phyloP scores from a whole-genome alignment of 2,888 invertebrate species.

The Xestia ashworthii region DNA sequence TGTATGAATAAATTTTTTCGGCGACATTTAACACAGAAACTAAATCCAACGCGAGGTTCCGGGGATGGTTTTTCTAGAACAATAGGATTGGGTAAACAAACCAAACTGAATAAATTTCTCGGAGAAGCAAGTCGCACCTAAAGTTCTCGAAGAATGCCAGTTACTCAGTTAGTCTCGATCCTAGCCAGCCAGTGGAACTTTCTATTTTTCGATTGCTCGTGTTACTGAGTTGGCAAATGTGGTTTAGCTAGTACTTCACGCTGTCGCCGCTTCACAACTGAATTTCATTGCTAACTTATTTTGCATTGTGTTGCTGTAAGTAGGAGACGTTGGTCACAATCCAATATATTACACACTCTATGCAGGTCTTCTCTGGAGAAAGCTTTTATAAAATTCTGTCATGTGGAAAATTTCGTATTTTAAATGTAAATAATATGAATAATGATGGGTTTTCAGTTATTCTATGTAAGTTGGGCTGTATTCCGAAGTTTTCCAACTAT shows the following conservation, averaged over 20 bases:
- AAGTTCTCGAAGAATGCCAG: conserved; percentile 87
- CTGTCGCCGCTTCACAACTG: conserved; percentile 80
- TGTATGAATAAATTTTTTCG: conserved; percentile 63
- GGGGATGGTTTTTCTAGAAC: conserved; percentile 62
- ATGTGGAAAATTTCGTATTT: conserved; percentile 19
- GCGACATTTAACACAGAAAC: conserved; percentile 60
- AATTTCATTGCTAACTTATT: conserved; percentile 82
- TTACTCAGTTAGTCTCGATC: conserved; percentile 86
- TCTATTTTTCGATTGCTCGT: conserved; percentile 89
- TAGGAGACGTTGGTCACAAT: conserved; percentile 55
- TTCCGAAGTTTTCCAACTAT: conserved; percentile 10
- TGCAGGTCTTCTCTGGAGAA: conserved; percentile 33
- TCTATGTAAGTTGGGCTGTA: neutral
- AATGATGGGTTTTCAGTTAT: conserved; percentile 5
- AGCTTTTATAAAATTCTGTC: conserved; percentile 34
- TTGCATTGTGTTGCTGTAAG: conserved; percentile 78
- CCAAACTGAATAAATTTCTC: conserved; percentile 82
- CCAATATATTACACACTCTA: conserved; percentile 52
- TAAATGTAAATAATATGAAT: conserved; percentile 23
- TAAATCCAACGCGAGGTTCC: conserved; percentile 44
- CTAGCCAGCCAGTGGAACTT: conserved; percentile 80
- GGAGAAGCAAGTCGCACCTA: conserved; percentile 80
- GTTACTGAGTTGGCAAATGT: conserved; percentile 87
- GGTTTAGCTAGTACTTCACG: conserved; percentile 84
- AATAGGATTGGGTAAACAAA: conserved; percentile 76